Evolutionary conservation across 2,797 vertebrate genomes (phyloP).

Genomic region (Eleutherodactylus coqui): DNA sequence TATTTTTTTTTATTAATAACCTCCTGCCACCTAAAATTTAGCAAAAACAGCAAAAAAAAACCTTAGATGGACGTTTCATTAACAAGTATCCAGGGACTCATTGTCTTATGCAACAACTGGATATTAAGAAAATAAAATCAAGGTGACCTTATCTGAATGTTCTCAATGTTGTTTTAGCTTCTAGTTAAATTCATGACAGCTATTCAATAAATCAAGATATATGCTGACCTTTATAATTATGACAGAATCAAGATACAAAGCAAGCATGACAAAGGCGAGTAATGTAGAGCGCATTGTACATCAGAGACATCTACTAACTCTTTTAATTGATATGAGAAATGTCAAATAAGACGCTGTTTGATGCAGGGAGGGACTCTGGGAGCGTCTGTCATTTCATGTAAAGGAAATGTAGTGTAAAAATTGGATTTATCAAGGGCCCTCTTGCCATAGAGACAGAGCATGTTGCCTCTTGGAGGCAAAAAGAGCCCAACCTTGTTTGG

Average conservation of each 20-base stretch:
- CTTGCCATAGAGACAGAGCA: background rate
- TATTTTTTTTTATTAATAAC: background rate
- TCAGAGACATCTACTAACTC: conserved; percentile 26
- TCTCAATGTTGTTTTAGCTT: conserved; percentile 49
- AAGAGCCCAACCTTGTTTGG: background rate
- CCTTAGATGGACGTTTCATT: conserved; percentile 10
- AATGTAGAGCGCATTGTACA: conserved; percentile 38
- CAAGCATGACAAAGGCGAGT: conserved; percentile 46
- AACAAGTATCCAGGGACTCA: conserved; percentile 18
- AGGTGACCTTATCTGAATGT: conserved; percentile 58
- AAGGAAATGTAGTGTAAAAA: background rate
- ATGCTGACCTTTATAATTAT: conserved; percentile 62
- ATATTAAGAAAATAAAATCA: conserved; percentile 51
- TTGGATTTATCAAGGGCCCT: background rate
- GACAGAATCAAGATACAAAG: conserved; percentile 62
- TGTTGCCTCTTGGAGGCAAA: background rate
- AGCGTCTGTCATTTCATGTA: no score
- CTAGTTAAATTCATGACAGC: conserved; percentile 57
- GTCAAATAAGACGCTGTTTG: conserved; percentile 43
- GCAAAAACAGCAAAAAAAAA: background rate
- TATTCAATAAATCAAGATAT: conserved; percentile 62
- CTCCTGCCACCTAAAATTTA: background rate
- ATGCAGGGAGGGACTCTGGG: background rate
- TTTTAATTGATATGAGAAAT: conserved; percentile 57
- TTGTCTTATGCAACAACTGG: conserved; percentile 21